Evolutionary conservation across 1,140 invertebrate species (phyloP).

Genomic region (Drosophila littoralis): DNA sequence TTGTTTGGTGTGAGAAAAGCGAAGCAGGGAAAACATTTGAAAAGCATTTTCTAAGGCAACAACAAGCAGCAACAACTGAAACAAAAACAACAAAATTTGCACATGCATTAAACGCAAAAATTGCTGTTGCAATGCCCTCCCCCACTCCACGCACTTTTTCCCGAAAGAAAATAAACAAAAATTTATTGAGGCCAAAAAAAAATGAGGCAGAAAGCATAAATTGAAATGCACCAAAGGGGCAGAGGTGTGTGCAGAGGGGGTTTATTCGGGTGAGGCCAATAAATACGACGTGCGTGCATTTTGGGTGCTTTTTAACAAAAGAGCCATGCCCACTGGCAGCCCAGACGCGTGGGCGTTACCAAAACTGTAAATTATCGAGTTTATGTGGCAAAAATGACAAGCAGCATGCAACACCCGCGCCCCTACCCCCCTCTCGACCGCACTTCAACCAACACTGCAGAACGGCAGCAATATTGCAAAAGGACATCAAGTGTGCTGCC

Average conservation of each 20-base stretch:
- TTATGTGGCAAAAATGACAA: constrained; percentile 62
- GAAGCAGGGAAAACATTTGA: constrained; percentile 37
- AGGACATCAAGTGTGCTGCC: constrained; percentile 33
- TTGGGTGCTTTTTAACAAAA: constrained; percentile 14
- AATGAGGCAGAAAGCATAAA: constrained; percentile 5
- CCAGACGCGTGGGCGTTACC: neutral
- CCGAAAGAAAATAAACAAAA: constrained; percentile 9
- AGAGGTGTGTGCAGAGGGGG: no score
- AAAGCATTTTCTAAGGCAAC: constrained; percentile 56
- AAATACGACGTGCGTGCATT: constrained; percentile 3
- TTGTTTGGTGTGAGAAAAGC: constrained; percentile 45
- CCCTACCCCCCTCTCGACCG: neutral
- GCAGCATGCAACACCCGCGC: constrained; percentile 7
- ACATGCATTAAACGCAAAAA: constrained; percentile 15
- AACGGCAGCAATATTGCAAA: constrained; percentile 38
- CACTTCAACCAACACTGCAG: neutral
- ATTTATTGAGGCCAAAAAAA: constrained; percentile 10
- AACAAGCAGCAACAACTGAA: constrained; percentile 5
- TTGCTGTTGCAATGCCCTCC: no score
- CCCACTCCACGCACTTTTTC: no score
- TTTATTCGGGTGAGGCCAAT: neutral
- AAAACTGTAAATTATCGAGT: constrained; percentile 60
- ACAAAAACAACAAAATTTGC: constrained; percentile 18
- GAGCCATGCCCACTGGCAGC: neutral
- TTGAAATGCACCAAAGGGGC: constrained; percentile 26